These are phyloP conservation scores for Biston betularia DNA, from an alignment of 2,888 invertebrate species.

Conservation along the genomic window DNA sequence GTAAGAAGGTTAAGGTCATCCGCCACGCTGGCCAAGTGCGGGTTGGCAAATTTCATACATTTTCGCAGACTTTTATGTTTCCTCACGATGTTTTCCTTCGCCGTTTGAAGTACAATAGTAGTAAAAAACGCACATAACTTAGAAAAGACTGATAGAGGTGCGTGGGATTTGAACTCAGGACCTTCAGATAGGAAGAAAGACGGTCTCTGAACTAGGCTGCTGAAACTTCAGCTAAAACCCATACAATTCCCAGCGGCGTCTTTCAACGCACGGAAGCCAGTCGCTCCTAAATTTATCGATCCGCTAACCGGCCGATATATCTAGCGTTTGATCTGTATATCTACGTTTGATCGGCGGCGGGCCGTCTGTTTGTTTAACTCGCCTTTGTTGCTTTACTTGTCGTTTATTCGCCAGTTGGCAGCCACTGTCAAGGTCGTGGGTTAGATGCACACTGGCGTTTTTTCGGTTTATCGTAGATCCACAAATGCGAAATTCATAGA, in stretches of 20 bases:
- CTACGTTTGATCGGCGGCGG: constrained; percentile 34
- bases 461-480: neutral
- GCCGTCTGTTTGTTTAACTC: constrained; percentile 47
- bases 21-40: too few relatives aligned
- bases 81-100: too few relatives aligned
- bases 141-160: too few relatives aligned
- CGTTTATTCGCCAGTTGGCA: constrained; percentile 41
- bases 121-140: too few relatives aligned
- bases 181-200: too few relatives aligned
- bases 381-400: constrained; percentile 39
- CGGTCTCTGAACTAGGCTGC: too few relatives aligned
- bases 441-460: neutral
- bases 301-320: constrained; percentile 26
- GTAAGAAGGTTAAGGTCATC: too few relatives aligned
- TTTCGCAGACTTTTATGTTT: too few relatives aligned
- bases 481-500: too few relatives aligned
- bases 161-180: too few relatives aligned
- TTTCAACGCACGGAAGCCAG: constrained; percentile 5
- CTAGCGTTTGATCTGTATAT: constrained; percentile 13
- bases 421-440: constrained; percentile 45
- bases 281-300: constrained; percentile 32
- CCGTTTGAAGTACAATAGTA: too few relatives aligned
- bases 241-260: neutral
- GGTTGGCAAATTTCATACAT: too few relatives aligned
- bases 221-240: neutral